A percentile compares a stretch with the other conserved stretches of the same genome.
These are phyloP conservation scores for Hedychridium roseum DNA, from an alignment of 2,888 invertebrate species.

Conservation along the genomic window DNA sequence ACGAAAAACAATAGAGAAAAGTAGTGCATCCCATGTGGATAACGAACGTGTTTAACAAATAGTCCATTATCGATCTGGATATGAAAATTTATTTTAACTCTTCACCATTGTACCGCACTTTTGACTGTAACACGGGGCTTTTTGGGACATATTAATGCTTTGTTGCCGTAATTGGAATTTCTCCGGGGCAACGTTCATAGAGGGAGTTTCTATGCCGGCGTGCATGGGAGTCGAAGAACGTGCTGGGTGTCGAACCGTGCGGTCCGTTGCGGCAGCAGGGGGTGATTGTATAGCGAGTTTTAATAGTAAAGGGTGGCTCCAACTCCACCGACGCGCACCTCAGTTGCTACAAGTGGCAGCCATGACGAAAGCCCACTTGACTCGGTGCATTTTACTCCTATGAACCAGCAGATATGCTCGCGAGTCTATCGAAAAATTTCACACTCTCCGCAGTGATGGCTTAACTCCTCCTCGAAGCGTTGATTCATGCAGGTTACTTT, in stretches of 20 bases:
- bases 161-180: no score
- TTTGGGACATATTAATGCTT: no score
- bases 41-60: no score
- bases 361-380: conserved; percentile 26
- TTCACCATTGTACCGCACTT: no score
- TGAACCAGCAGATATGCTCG: conserved; percentile 18
- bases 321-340: neutral
- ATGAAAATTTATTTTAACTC: no score
- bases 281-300: conserved; percentile 20
- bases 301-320: conserved; percentile 10
- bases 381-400: conserved; percentile 17
- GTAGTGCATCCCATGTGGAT: no score
- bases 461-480: neutral
- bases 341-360: conserved; percentile 8
- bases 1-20: no score
- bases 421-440: conserved; percentile 28
- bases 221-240: conserved; percentile 13
- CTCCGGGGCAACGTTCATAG: no score
- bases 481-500: no score
- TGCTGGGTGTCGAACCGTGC: neutral
- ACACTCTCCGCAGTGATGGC: conserved; percentile 22
- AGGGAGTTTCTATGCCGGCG: no score
- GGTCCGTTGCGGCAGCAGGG: conserved; percentile 7
- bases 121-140: no score
- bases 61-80: no score